These are phyloP conservation scores for Parauchenoglanis punctatus DNA, from an alignment of 2,797 vertebrate species.

Conservation along the genomic window DNA sequence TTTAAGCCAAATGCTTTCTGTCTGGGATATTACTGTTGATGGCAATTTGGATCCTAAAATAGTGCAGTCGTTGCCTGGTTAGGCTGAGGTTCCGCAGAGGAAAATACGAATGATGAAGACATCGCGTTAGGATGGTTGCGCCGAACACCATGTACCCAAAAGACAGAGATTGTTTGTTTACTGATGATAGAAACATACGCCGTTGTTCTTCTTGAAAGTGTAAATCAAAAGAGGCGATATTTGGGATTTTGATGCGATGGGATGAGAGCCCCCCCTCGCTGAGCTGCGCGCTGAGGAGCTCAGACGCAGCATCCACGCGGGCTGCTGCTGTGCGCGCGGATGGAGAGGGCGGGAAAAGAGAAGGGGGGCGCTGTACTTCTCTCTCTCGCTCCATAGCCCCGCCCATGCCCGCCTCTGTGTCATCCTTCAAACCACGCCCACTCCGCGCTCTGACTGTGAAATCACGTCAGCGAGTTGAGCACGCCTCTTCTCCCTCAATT, in stretches of 20 bases:
- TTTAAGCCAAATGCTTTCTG: constrained; percentile 33
- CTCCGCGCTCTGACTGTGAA: constrained; percentile 47
- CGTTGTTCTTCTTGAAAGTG: constrained; percentile 44
- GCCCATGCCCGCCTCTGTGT: not conserved
- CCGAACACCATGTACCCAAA: constrained; percentile 36
- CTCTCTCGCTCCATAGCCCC: constrained; percentile 33
- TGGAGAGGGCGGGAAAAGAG: constrained; percentile 28
- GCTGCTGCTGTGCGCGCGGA: constrained; percentile 58
- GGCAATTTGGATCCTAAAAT: constrained; percentile 58
- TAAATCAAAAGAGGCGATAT: constrained; percentile 57
- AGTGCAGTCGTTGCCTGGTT: constrained; percentile 63
- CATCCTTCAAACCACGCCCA: constrained; percentile 52
- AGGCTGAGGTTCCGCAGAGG: constrained; percentile 60
- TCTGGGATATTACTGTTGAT: constrained; percentile 45
- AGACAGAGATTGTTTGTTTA: constrained; percentile 32
- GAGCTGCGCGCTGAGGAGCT: constrained; percentile 72
- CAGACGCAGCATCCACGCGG: constrained; percentile 76
- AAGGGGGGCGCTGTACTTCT: constrained; percentile 10
- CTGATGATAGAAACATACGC: constrained; percentile 35
- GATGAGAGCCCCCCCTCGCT: constrained; percentile 66
- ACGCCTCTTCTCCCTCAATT: constrained; percentile 26
- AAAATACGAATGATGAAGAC: constrained; percentile 58
- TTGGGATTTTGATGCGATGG: constrained; percentile 60
- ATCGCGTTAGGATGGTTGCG: constrained; percentile 54
- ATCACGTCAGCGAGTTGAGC: constrained; percentile 58